A percentile compares a stretch with the other conserved stretches of the same genome.
These are phyloP conservation scores for Drosophila ohnishii DNA, from an alignment of 1,140 invertebrate genomes.

Conservation along the genomic window DNA sequence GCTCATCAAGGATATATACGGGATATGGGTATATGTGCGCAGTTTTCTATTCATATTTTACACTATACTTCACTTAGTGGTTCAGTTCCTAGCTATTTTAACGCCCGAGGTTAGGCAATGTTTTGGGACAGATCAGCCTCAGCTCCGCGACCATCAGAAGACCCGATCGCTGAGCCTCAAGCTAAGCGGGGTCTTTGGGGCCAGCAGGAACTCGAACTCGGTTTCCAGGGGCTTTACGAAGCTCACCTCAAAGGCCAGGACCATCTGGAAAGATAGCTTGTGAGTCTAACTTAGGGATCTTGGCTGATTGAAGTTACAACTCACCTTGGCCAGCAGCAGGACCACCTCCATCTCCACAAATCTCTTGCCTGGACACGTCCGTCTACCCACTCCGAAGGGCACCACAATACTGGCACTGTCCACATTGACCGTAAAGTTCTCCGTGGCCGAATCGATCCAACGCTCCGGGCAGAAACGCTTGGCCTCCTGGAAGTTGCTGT, in stretches of 20 bases:
- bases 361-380: conserved; percentile 92
- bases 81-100: conserved; percentile 45
- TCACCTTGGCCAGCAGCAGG: conserved; percentile 90
- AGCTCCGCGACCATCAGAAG: conserved; percentile 19
- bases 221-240: conserved; percentile 88
- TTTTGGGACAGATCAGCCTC: conserved; percentile 2
- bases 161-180: conserved; percentile 86
- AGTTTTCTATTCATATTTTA: conserved; percentile 23
- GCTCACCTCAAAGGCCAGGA: conserved; percentile 88
- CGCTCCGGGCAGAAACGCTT: conserved; percentile 90
- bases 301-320: no score
- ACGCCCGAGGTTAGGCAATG: conserved; percentile 37
- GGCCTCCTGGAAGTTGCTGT: conserved; percentile 91
- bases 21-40: background rate
- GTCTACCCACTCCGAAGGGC: conserved; percentile 93
- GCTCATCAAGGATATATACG: conserved; percentile 20
- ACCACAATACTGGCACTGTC: conserved; percentile 86
- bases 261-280: conserved; percentile 84
- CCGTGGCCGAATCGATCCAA: conserved; percentile 87
- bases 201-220: conserved; percentile 90
- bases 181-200: conserved; percentile 88
- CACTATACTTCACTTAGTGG: conserved; percentile 49
- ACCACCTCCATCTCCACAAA: conserved; percentile 91
- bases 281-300: no score
- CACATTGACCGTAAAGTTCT: conserved; percentile 79